Evolutionary conservation across 2,797 vertebrate species (phyloP).

Genomic region (Myotis daubentonii): DNA sequence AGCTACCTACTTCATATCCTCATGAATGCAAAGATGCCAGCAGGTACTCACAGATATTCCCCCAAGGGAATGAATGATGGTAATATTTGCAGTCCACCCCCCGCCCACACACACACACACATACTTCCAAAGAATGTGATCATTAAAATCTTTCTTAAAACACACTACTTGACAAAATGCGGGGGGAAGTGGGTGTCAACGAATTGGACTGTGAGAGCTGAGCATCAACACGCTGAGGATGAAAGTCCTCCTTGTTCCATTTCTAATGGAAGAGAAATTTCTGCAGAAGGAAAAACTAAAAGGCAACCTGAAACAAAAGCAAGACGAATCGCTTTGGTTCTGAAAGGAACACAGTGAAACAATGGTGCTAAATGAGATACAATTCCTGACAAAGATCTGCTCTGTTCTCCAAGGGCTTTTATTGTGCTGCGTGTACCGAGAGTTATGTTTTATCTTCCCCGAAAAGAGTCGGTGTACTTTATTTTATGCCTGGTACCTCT

Average conservation of each 20-base stretch:
- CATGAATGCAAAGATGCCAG: neutral
- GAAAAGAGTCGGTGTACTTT: slow-evolving; percentile 79
- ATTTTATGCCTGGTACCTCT: slow-evolving; percentile 73
- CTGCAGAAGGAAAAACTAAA: slow-evolving; percentile 52
- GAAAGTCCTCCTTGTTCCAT: slow-evolving; percentile 27
- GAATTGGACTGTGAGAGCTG: neutral
- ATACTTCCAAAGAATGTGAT: neutral
- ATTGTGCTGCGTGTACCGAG: slow-evolving; percentile 6
- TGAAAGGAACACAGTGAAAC: slow-evolving; percentile 77
- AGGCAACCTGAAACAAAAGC: slow-evolving; percentile 5
- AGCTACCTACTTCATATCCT: neutral
- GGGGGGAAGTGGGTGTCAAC: neutral
- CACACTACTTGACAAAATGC: slow-evolving; percentile 40
- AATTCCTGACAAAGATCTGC: slow-evolving; percentile 84
- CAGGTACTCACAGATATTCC: neutral
- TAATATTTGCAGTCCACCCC: too few species aligned
- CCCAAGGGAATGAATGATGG: neutral
- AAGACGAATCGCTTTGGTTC: slow-evolving; percentile 82
- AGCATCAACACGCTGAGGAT: neutral
- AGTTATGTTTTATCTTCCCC: slow-evolving; percentile 81
- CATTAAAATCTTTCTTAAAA: slow-evolving; percentile 34
- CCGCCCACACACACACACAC: too few species aligned
- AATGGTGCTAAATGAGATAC: slow-evolving; percentile 85
- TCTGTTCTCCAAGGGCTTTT: slow-evolving; percentile 81
- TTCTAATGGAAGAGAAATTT: slow-evolving; percentile 77